Evolutionary conservation across 2,113 vertebrate genomes (phyloP).

Genomic region (Pipra filicauda): DNA sequence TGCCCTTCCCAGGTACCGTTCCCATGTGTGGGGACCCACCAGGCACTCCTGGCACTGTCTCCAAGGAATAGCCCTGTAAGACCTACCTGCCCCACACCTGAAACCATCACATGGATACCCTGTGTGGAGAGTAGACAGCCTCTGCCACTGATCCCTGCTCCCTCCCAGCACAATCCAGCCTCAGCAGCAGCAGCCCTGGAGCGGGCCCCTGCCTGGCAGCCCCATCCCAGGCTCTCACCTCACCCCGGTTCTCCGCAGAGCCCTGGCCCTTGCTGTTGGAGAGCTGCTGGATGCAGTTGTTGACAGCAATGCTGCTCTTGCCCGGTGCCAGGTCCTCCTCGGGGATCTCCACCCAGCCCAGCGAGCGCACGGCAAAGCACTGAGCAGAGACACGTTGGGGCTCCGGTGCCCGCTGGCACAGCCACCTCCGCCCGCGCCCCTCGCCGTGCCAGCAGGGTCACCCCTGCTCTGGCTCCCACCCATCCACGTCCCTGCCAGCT

Average conservation of each 20-base stretch:
- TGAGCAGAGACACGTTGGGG: slow-evolving; percentile 28
- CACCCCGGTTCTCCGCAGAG: slow-evolving; percentile 76
- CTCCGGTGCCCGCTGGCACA: not conserved
- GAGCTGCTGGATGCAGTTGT: slow-evolving; percentile 97
- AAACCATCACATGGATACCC: accelerated
- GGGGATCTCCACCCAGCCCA: slow-evolving; percentile 95
- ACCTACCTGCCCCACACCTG: not conserved
- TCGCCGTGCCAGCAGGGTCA: accelerated
- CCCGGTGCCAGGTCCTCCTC: slow-evolving; percentile 95
- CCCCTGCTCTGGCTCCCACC: not conserved
- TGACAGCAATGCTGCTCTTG: slow-evolving; percentile 92
- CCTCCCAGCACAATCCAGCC: accelerated
- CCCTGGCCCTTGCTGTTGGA: slow-evolving; percentile 83
- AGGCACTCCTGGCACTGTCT: not conserved
- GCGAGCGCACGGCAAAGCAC: slow-evolving; percentile 91
- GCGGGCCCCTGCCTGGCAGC: not conserved
- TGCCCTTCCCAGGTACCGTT: not conserved
- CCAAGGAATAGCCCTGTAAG: not conserved
- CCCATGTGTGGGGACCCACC: not conserved
- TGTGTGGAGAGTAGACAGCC: not conserved
- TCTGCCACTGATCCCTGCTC: not conserved
- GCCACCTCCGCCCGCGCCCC: accelerated
- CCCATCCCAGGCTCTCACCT: slow-evolving; percentile 76
- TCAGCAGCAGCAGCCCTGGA: not conserved
- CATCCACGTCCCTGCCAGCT: not conserved